Base-by-base conservation (phyloP, 2,113 vertebrate genomes). In the Calyptommatus sinebrachiatus region DNA sequence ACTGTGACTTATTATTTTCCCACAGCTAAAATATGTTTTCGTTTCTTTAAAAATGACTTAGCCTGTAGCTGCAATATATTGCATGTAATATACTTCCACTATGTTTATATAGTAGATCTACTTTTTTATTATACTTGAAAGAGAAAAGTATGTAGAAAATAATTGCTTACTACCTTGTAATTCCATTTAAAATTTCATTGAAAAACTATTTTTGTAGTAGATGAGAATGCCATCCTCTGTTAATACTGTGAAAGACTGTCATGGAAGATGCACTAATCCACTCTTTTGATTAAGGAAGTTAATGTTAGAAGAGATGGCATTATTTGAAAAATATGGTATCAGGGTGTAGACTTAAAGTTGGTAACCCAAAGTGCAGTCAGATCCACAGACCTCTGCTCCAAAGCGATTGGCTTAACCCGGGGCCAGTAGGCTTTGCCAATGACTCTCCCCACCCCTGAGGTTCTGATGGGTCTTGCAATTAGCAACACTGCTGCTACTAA, bases 81-180 rank as follows among this genome's bases (percentile, higher is more conserved):
- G 90, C 90, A 87, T 86, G 89, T 82, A 90, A 81, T 91, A 75
- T 86, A 88, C 79, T 77, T 84, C 87, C 26, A 79, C 79, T 91
- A 85, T 89, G 53, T 89, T 90, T 92, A 81, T 90, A 41, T 41
- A 41, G 35, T 41, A 90, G 84, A 88, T 84, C 85, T 88, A 87
- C 85, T 92, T 82, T 90, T 87, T 72, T 86, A 85, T 83, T 88
- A 75, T 84, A 72, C 82, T 76, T 73, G 82, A 88, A 72, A 86
- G 88, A 81, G 75, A 71, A 82, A 79, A 83, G 62, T 76, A 83
- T 81, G 67, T 57, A 77, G 72, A 53, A 29, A 83, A 82, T 71
- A 79, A 70, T 77, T 89, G 76, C 67, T 78, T 84, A 68, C 80
- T 87, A 24, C 83, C 73, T 77, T 75, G 3, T 83, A 81, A 72